Conservation (phyloP, 2,888 invertebrate species). For the Onchidella celtica region DNA sequence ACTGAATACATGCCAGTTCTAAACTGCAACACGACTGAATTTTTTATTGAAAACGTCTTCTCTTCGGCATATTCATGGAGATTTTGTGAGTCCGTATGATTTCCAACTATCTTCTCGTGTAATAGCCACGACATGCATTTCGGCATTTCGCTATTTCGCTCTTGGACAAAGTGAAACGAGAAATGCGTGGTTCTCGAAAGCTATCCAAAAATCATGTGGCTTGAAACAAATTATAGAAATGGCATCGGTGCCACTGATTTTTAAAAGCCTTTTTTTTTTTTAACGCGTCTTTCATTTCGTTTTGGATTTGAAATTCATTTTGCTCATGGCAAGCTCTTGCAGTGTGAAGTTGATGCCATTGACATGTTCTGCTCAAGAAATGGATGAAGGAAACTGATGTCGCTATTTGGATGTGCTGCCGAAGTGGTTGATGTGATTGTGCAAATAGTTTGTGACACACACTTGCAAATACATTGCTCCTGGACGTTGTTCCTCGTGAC, state of each 20-base stretch:
- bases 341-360: slow-evolving; percentile 6
- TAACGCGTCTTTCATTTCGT: not conserved
- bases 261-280: not conserved
- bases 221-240: slow-evolving; percentile 32
- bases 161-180: slow-evolving; percentile 19
- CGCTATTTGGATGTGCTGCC: too few relatives aligned
- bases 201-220: slow-evolving; percentile 40
- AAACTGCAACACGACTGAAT: too few relatives aligned
- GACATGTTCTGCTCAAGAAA: not conserved
- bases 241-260: slow-evolving; percentile 15
- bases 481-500: too few relatives aligned
- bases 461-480: too few relatives aligned
- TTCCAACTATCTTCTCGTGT: not conserved
- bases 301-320: not conserved
- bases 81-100: not conserved
- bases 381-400: too few relatives aligned
- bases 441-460: too few relatives aligned
- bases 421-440: too few relatives aligned
- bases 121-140: slow-evolving; percentile 17
- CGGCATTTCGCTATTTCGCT: not conserved
- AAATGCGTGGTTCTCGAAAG: slow-evolving; percentile 25
- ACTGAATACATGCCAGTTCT: too few relatives aligned
- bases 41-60: too few relatives aligned
- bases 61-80: too few relatives aligned
- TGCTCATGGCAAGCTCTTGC: slow-evolving; percentile 14